These are phyloP conservation scores for Caprella mutica DNA, from an alignment of 2,888 invertebrate species.

Conservation along the genomic window DNA sequence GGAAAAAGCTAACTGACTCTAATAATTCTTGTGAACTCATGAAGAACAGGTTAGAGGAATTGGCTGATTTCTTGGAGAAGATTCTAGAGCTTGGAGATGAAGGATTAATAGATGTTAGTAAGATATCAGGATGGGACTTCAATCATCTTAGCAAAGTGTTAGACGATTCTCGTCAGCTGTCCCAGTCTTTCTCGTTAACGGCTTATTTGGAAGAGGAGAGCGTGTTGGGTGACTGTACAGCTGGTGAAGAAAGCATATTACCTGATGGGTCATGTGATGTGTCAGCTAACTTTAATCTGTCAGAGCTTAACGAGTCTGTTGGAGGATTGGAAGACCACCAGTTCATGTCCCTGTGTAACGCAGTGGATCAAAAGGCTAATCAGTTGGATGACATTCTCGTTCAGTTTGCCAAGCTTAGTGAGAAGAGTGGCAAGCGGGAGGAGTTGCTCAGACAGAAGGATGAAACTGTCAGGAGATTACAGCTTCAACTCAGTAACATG, in stretches of 20 bases:
- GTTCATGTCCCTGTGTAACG: too few species aligned
- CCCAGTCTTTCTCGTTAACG: constrained; percentile 35
- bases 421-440: background rate
- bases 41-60: constrained; percentile 52
- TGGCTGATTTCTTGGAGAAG: constrained; percentile 54
- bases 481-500: background rate
- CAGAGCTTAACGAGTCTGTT: background rate
- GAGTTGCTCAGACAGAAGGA: background rate
- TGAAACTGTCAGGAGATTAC: background rate
- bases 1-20: constrained; percentile 35
- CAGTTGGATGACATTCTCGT: constrained; percentile 1
- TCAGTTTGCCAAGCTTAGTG: background rate
- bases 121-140: constrained; percentile 34
- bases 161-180: constrained; percentile 35
- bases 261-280: background rate
- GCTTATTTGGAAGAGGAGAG: constrained; percentile 31
- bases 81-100: constrained; percentile 47
- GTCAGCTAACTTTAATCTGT: background rate
- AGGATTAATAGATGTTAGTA: constrained; percentile 35
- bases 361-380: background rate
- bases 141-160: constrained; percentile 34
- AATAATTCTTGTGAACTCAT: constrained; percentile 45
- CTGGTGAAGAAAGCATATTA: too few species aligned
- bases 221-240: background rate
- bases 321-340: background rate